phyloP scores from a whole-genome alignment of 2,888 invertebrate species.

The Microplitis manilae region DNA sequence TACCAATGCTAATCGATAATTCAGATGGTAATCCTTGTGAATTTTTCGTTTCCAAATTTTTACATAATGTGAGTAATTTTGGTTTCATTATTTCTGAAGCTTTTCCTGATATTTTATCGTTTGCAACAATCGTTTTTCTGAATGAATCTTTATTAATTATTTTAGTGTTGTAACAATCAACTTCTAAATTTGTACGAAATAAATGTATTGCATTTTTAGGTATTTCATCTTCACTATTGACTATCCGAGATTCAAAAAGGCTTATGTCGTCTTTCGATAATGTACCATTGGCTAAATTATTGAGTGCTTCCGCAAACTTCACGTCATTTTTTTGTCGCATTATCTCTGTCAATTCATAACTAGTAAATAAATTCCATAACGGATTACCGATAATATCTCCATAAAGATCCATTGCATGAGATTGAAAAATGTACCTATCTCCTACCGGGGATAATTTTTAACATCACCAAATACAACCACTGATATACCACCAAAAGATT shows the following conservation, averaged over 20 bases:
- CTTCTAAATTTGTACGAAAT: not conserved
- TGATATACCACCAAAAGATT: constrained; percentile 60
- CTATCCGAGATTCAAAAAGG: not conserved
- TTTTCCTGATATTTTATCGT: not conserved
- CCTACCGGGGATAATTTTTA: constrained; percentile 61
- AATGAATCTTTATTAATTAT: not conserved
- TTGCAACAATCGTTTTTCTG: not conserved
- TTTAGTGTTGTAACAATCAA: not conserved
- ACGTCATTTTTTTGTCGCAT: constrained; percentile 59
- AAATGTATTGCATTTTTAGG: not conserved
- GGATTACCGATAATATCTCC: constrained; percentile 39
- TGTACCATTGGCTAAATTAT: constrained; percentile 49
- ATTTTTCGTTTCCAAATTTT: constrained; percentile 38
- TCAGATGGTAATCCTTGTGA: no score
- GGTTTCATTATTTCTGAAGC: no score
- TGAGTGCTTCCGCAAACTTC: constrained; percentile 54
- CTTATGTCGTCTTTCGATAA: not conserved
- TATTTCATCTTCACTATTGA: not conserved
- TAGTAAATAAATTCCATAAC: constrained; percentile 53
- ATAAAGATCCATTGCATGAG: constrained; percentile 20
- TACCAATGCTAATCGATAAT: no score
- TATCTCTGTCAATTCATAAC: constrained; percentile 58
- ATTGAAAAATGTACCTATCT: constrained; percentile 51
- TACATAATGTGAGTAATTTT: not conserved
- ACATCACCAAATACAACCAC: constrained; percentile 63